phyloP scores from a whole-genome alignment of 2,113 vertebrate species.

The Thermophis baileyi region DNA sequence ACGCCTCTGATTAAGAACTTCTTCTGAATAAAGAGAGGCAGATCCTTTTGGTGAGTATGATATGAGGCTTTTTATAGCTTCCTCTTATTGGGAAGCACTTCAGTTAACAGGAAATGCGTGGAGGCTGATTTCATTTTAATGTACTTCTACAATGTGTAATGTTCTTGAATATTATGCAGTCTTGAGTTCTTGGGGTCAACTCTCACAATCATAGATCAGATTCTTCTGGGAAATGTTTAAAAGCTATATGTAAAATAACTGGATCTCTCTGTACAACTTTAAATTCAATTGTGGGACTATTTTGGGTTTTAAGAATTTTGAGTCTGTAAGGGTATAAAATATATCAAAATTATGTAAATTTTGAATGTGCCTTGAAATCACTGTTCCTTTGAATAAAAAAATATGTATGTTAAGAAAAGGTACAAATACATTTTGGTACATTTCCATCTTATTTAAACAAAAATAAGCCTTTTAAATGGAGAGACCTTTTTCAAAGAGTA shows the following conservation, averaged over 20 bases:
- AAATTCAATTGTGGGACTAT: background rate
- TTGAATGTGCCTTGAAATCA: background rate
- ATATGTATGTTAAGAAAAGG: background rate
- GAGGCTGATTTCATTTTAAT: background rate
- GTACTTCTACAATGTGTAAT: background rate
- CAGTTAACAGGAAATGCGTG: background rate
- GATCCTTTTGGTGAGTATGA: slow-evolving; percentile 31
- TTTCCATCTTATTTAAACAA: background rate
- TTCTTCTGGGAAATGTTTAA: background rate
- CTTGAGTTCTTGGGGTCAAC: background rate
- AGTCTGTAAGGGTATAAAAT: background rate
- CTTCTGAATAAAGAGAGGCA: slow-evolving; percentile 76
- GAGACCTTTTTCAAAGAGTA: background rate
- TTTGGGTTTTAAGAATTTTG: background rate
- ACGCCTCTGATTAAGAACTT: slow-evolving; percentile 97
- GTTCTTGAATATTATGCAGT: background rate
- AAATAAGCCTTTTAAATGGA: background rate
- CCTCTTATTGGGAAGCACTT: background rate
- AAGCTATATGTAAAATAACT: background rate
- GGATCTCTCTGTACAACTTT: background rate
- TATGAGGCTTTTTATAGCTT: background rate
- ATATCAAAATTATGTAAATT: background rate
- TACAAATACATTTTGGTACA: background rate
- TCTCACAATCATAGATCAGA: background rate
- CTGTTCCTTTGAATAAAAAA: background rate